A percentile compares a stretch with the other conserved stretches of the same genome.
phyloP scores from a whole-genome alignment of 2,797 vertebrate species.

The Chaenodraco wilsoni region DNA sequence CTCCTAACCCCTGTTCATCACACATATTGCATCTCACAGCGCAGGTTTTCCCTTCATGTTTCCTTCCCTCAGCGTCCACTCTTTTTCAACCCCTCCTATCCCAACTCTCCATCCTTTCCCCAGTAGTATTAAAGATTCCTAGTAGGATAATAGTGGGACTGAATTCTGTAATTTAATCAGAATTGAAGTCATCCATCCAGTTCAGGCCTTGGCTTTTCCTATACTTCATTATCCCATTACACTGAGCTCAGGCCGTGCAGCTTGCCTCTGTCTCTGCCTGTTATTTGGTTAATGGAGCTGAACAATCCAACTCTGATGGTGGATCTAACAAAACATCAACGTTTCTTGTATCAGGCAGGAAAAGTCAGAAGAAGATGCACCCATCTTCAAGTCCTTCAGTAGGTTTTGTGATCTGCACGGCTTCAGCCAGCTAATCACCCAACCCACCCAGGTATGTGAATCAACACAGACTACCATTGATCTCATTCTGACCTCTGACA shows the following conservation, averaged over 20 bases:
- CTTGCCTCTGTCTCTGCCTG: constrained; percentile 30
- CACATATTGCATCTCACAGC: constrained; percentile 25
- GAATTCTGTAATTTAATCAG: constrained; percentile 66
- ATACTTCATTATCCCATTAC: constrained; percentile 56
- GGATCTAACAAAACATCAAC: constrained; percentile 42
- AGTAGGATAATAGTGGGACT: constrained; percentile 41
- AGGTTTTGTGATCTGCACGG: no score
- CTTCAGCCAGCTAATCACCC: no score
- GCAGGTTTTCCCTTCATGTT: constrained; percentile 2
- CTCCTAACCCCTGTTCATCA: constrained; percentile 34
- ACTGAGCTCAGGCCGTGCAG: constrained; percentile 33
- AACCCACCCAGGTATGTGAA: no score
- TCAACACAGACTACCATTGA: no score
- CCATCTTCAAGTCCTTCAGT: no score
- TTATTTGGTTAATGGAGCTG: constrained; percentile 55
- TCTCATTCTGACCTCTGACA: no score
- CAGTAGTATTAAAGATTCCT: constrained; percentile 40
- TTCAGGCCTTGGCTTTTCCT: constrained; percentile 47
- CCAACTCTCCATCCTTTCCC: constrained; percentile 26
- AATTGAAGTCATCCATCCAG: constrained; percentile 53
- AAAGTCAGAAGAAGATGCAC: no score
- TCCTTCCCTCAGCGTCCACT: constrained; percentile 26
- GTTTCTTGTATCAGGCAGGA: no score
- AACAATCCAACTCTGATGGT: constrained; percentile 29
- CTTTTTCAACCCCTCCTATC: constrained; percentile 1